phyloP scores from a whole-genome alignment of 30 jellyfish, hydroid and myxozoan genomes.

The Hydra vulgaris region DNA sequence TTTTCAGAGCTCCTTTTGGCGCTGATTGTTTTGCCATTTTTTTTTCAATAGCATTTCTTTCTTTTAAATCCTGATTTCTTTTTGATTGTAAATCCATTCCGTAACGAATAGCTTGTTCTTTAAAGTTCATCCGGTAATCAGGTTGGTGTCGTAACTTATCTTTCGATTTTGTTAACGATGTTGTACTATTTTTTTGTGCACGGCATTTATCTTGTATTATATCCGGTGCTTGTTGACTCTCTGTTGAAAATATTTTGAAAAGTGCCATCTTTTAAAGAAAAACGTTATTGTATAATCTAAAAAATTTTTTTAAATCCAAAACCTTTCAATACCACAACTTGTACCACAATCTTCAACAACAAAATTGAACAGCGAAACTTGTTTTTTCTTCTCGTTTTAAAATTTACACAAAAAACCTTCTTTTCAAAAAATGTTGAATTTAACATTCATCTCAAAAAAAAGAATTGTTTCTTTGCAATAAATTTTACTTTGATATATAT shows the following conservation, averaged over 20 bases:
- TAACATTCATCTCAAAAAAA: no score
- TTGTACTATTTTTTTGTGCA: not conserved
- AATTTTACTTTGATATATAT: no score
- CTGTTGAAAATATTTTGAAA: not conserved
- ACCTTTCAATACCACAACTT: no score
- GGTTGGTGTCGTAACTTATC: slow-evolving; percentile 10
- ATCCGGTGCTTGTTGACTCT: not conserved
- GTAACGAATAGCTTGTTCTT: slow-evolving; percentile 1
- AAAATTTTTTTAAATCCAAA: no score
- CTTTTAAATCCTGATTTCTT: slow-evolving; percentile 7
- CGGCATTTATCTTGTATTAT: not conserved
- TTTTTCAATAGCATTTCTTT: not conserved
- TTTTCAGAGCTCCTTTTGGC: not conserved
- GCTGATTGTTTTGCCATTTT: slow-evolving; percentile 16
- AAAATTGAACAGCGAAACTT: no score
- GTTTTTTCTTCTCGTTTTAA: no score
- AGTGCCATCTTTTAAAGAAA: not conserved
- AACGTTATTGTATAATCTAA: no score
- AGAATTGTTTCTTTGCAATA: no score
- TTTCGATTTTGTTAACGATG: not conserved
- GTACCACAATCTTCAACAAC: no score
- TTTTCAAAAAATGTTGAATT: no score
- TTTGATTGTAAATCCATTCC: slow-evolving; percentile 13
- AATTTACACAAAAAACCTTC: no score
- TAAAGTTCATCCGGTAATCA: not conserved